Base-by-base conservation (phyloP, 2,113 vertebrate genomes). In the Oenanthe oenanthe region DNA sequence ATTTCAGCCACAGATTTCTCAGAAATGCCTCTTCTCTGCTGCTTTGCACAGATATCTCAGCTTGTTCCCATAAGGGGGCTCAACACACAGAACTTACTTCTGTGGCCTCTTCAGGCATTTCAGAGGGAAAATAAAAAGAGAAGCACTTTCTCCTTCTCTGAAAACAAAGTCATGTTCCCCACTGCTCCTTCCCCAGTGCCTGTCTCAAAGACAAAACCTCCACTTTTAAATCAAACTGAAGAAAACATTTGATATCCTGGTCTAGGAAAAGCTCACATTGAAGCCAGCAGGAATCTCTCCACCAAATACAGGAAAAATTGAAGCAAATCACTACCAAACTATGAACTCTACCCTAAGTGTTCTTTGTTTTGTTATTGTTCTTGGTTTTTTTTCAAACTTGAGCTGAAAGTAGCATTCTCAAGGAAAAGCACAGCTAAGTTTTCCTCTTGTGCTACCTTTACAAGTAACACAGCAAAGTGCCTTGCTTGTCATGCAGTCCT, bases 191-290 rank as follows among this genome's bases (percentile, higher is more conserved):
- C 63, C 57, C 73, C 73, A 56, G 38, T 2, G 5, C 43, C 29
- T 22, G 26, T 19, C 85, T 74, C 63, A 74, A 74, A 91, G 89
- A 88, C 56, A 96, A 95, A 93, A 31, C 71, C 32, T 71, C 36
- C 22, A 15, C 72, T 95, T 90, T 74, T 6, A 95, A 62, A 92
- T 32, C 79, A 84, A 53, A 75, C 21, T 22, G 54, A 71, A 86
- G 51, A 57, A 53, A 67, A 83, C 38, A 40, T 65, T 70, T 56
- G n/a, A 43, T 43, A 73, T 9, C 21, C 22, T 2, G 9, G 24
- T n/a, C n/a, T 24, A 57, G 22, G 76, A 72, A 84, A 67, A 89
- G 53, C 32, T 93, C 54, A 25, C 57, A 65, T 0, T 75, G 86
- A 95, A 81, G 38, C 18, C 20, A 2, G 34, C 51, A 65, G 42